These are phyloP conservation scores for Rhizoglyphus robini DNA, from an alignment of 1,140 invertebrate species.

Conservation along the genomic window DNA sequence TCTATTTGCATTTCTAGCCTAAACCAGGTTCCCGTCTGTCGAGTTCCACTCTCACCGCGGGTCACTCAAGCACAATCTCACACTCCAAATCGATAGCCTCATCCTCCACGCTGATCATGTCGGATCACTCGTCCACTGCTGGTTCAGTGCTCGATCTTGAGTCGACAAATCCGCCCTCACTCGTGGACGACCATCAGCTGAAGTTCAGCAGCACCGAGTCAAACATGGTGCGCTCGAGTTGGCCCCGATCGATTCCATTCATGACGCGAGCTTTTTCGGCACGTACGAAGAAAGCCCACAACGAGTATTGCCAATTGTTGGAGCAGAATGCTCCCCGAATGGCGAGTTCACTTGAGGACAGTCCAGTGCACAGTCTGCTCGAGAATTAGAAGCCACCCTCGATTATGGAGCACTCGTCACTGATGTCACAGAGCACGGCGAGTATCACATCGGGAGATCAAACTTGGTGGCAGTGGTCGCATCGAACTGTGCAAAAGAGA, in stretches of 20 bases:
- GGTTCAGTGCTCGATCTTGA: background rate
- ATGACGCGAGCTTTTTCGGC: background rate
- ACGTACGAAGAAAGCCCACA: too few species aligned
- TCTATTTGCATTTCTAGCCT: background rate
- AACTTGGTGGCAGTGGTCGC: background rate
- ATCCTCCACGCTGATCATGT: too few species aligned
- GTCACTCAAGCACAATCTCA: background rate
- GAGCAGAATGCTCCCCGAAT: background rate
- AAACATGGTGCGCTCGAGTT: too few species aligned
- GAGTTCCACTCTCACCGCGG: background rate
- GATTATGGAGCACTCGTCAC: constrained; percentile 38
- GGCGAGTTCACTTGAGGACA: constrained; percentile 7
- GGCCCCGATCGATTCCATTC: background rate
- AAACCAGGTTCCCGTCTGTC: background rate
- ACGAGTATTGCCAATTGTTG: too few species aligned
- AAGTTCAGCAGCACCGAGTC: background rate
- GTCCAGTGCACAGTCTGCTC: constrained; percentile 29
- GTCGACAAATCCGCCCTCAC: background rate
- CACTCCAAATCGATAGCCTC: too few species aligned
- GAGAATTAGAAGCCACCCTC: constrained; percentile 64
- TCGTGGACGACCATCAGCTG: background rate
- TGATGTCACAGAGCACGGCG: constrained; percentile 29
- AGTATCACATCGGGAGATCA: background rate
- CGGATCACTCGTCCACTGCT: too few species aligned
- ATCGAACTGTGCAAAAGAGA: constrained; percentile 13